Evolutionary conservation across 2,888 invertebrate species (phyloP).

Genomic region (Synergus japonicus): DNA sequence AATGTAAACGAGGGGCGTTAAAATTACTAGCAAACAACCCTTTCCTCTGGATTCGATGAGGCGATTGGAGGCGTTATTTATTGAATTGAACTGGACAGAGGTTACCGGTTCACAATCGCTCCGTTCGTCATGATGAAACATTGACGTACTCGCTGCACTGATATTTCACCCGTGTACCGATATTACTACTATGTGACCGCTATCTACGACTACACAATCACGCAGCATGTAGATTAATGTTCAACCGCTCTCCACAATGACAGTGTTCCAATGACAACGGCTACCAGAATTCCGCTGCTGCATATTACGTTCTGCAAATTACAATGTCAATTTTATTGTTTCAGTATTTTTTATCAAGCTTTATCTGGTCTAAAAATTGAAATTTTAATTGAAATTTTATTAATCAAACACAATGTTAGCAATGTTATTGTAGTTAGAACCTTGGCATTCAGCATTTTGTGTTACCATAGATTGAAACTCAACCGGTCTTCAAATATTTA

Average conservation of each 20-base stretch:
- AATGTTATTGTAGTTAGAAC: no score
- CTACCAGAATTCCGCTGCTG: neutral
- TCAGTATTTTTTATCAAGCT: neutral
- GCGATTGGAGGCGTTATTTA: conserved; percentile 59
- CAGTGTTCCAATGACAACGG: neutral
- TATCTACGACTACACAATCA: neutral
- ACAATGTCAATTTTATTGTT: neutral
- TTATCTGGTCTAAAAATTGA: no score
- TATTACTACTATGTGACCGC: neutral
- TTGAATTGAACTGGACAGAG: conserved; percentile 60
- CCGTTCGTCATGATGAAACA: conserved; percentile 63
- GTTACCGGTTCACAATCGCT: conserved; percentile 58
- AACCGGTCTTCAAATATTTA: no score
- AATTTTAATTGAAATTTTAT: no score
- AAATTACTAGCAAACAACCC: conserved; percentile 49
- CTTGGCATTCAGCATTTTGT: no score
- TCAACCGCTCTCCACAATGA: neutral
- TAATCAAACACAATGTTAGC: no score
- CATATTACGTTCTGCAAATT: neutral
- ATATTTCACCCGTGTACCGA: conserved; percentile 38
- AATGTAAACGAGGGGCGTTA: conserved; percentile 50
- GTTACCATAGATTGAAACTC: no score
- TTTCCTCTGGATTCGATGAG: conserved; percentile 47
- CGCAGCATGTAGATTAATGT: conserved; percentile 19
- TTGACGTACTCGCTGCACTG: conserved; percentile 53